Conservation (phyloP, 2,113 vertebrate genomes). For the Psilopogon haemacephalus region DNA sequence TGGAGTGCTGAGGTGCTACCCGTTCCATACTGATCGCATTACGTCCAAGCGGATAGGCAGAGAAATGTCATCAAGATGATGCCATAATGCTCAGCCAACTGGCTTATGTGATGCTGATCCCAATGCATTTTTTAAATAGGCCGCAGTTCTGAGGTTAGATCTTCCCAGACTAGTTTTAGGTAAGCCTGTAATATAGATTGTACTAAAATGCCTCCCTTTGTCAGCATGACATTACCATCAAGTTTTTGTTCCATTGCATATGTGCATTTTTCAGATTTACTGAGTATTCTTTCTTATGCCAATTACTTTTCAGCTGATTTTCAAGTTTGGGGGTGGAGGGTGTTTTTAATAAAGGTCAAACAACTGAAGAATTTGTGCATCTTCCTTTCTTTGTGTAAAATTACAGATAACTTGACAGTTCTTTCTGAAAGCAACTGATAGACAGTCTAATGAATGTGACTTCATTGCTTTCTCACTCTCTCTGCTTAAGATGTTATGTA, state of each 20-base stretch:
- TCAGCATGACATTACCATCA: not conserved
- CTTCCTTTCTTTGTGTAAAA: not conserved
- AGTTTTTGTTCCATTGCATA: not conserved
- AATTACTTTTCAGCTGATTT: not conserved
- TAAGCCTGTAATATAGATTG: not conserved
- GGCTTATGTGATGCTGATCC: not conserved
- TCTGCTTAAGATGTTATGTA: not conserved
- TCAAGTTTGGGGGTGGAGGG: not conserved
- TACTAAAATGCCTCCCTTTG: not conserved
- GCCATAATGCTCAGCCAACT: not conserved
- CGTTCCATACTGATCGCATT: not conserved
- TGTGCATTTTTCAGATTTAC: not conserved
- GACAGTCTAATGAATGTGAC: not conserved
- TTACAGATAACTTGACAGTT: not conserved
- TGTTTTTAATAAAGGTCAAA: not conserved
- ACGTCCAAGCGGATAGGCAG: conserved; percentile 10
- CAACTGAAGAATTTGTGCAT: not conserved
- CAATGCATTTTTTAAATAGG: not conserved
- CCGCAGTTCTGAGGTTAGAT: not conserved
- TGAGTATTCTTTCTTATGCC: not conserved
- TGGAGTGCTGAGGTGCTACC: not conserved
- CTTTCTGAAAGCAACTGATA: not conserved
- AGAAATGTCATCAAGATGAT: conserved; percentile 42
- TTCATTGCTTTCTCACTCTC: not conserved
- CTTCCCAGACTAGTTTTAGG: not conserved